Conservation (phyloP, 2,888 invertebrate species). For the Zonitis immaculata region DNA sequence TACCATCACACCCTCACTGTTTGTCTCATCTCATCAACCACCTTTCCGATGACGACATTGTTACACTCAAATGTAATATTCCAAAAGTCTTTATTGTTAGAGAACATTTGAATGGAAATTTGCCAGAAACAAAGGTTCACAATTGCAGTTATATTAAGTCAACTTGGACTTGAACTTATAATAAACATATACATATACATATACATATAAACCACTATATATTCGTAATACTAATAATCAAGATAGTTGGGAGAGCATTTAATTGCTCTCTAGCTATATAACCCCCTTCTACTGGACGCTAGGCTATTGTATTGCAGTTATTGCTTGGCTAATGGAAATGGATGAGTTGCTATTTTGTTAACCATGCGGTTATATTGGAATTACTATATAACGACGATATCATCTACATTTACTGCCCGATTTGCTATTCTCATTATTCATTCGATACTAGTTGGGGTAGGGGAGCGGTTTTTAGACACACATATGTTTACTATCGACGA, state of each 20-base stretch:
- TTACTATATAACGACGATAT: neutral
- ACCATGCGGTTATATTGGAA: constrained; percentile 13
- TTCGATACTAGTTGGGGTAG: neutral
- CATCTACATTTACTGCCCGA: neutral
- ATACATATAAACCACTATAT: too few species aligned
- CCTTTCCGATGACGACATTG: too few species aligned
- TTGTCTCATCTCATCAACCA: too few species aligned
- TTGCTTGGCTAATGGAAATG: constrained; percentile 28
- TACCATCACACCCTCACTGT: too few species aligned
- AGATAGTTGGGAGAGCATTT: constrained; percentile 37
- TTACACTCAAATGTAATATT: too few species aligned
- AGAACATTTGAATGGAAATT: constrained; percentile 39
- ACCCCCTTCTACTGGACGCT: constrained; percentile 26
- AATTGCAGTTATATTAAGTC: constrained; percentile 1
- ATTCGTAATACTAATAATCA: constrained; percentile 40
- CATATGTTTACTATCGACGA: neutral
- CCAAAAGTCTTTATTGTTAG: too few species aligned
- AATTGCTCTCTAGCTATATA: constrained; percentile 34
- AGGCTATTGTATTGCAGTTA: constrained; percentile 29
- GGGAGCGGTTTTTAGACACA: neutral
- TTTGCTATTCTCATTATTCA: neutral
- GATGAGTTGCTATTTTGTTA: constrained; percentile 20
- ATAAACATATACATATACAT: neutral
- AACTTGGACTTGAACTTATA: neutral
- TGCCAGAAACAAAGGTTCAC: constrained; percentile 5